These are phyloP conservation scores for Coregonus suidteri DNA, from an alignment of 2,797 vertebrate species.

Conservation along the genomic window DNA sequence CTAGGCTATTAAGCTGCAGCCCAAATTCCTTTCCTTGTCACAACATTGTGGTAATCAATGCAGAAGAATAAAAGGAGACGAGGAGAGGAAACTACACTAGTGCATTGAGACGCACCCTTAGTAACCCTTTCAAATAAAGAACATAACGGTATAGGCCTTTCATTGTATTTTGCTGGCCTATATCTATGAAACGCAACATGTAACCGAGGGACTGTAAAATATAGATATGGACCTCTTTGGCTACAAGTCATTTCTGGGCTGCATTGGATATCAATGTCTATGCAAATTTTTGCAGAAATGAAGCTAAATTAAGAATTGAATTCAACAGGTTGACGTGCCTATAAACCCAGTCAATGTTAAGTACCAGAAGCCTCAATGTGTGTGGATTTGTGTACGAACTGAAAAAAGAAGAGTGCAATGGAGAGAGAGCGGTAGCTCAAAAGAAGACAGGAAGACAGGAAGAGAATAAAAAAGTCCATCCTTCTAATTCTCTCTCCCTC, in stretches of 20 bases:
- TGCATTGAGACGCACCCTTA: constrained; percentile 27
- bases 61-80: too few species aligned
- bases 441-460: neutral
- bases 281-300: constrained; percentile 52
- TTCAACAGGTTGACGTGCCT: constrained; percentile 48
- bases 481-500: too few species aligned
- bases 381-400: neutral
- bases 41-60: too few species aligned
- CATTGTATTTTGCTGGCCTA: constrained; percentile 39
- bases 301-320: constrained; percentile 46
- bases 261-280: constrained; percentile 63
- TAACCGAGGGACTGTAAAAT: constrained; percentile 25
- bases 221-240: constrained; percentile 31
- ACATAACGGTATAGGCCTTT: neutral
- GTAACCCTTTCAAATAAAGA: constrained; percentile 32
- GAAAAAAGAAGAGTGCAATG: constrained; percentile 54
- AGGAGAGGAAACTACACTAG: neutral
- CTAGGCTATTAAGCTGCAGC: too few species aligned
- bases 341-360: neutral
- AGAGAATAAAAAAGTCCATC: too few species aligned
- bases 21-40: too few species aligned
- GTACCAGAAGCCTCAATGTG: neutral
- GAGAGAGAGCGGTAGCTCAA: constrained; percentile 22
- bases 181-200: constrained; percentile 39
- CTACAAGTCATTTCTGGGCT: constrained; percentile 54